phyloP scores from a whole-genome alignment of 1,140 invertebrate species.

The Holcopasites calliopsidis region DNA sequence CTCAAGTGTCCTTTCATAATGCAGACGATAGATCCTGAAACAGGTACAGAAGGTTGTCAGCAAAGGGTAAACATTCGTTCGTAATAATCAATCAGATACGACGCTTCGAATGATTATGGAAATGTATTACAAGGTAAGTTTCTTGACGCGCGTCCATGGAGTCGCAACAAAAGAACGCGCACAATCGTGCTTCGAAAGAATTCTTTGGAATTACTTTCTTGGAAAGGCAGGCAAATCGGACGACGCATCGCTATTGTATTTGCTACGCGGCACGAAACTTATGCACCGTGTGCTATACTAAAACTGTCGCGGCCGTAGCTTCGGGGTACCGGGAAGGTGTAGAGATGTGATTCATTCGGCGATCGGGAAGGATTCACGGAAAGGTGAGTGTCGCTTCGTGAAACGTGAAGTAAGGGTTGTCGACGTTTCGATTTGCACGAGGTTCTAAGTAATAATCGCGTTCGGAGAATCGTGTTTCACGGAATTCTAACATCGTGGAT shows the following conservation, averaged over 20 bases:
- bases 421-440: not conserved
- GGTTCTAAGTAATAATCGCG: not conserved
- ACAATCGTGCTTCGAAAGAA: not conserved
- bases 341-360: conserved; percentile 13
- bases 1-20: not conserved
- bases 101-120: not conserved
- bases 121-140: conserved; percentile 33
- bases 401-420: not conserved
- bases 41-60: not conserved
- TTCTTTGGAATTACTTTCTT: not conserved
- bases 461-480: not conserved
- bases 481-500: too few relatives aligned
- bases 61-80: conserved; percentile 9
- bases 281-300: not conserved
- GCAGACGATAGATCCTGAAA: not conserved
- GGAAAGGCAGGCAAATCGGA: not conserved
- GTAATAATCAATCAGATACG: not conserved
- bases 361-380: conserved; percentile 6
- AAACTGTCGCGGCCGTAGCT: conserved; percentile 4
- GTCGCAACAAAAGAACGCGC: not conserved
- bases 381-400: conserved; percentile 3
- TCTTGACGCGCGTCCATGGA: not conserved
- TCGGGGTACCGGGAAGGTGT: not conserved
- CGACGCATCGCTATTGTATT: not conserved
- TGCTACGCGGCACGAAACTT: not conserved